phyloP scores from a whole-genome alignment of 2,797 vertebrate species.

The Brotula barbata region DNA sequence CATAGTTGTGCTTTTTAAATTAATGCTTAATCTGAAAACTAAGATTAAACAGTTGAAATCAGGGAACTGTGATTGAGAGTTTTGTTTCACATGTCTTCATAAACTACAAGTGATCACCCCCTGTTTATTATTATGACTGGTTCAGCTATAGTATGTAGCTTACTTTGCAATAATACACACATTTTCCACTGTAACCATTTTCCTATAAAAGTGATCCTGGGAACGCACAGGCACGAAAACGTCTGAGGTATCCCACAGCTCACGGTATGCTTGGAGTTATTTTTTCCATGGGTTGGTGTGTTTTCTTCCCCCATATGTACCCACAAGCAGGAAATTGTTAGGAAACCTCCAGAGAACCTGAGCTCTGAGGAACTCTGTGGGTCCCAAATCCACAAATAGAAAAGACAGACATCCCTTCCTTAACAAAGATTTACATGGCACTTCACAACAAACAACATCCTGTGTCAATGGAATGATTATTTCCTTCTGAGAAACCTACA shows the following conservation, averaged over 20 bases:
- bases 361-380: neutral
- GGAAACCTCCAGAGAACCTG: conserved; percentile 49
- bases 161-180: no score
- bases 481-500: conserved; percentile 42
- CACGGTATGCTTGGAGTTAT: conserved; percentile 11
- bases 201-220: conserved; percentile 6
- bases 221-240: conserved; percentile 21
- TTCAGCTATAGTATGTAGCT: neutral
- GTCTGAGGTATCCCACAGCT: conserved; percentile 8
- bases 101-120: no score
- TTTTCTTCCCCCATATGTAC: conserved; percentile 37
- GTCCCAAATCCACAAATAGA: conserved; percentile 20
- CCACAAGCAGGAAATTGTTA: conserved; percentile 61
- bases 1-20: no score
- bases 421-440: conserved; percentile 6
- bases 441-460: conserved; percentile 11
- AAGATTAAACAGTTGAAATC: no score
- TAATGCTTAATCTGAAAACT: no score
- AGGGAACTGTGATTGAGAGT: no score
- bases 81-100: no score
- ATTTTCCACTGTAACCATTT: conserved; percentile 10
- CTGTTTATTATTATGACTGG: conserved; percentile 2
- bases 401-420: conserved; percentile 20
- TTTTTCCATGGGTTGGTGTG: conserved; percentile 36
- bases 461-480: conserved; percentile 27